Conservation (phyloP, 2,888 invertebrate genomes). For the Bombylius major region DNA sequence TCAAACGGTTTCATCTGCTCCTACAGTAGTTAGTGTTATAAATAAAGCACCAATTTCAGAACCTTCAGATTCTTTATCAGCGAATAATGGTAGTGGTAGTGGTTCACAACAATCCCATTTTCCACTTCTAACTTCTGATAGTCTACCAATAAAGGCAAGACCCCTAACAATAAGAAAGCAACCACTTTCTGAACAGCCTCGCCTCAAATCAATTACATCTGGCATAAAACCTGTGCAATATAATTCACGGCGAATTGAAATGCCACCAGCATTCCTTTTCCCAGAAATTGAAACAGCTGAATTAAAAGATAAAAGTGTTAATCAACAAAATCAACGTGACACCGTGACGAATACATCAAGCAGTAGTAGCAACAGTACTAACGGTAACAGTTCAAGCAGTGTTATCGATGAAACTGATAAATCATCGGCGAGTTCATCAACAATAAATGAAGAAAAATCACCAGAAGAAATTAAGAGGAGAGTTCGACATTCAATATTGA, state of each 20-base stretch:
- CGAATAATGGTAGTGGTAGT: background rate
- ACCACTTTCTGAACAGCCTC: conserved; percentile 67
- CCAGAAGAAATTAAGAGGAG: conserved; percentile 45
- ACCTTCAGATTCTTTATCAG: conserved; percentile 6
- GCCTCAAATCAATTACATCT: conserved; percentile 48
- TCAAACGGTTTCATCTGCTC: conserved; percentile 4
- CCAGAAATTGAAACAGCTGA: conserved; percentile 57
- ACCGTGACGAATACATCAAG: background rate
- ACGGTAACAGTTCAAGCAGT: conserved; percentile 20
- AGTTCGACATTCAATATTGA: conserved; percentile 41
- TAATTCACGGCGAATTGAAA: conserved; percentile 61
- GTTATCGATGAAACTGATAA: conserved; percentile 28
- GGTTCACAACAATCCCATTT: conserved; percentile 3
- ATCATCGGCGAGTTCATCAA: conserved; percentile 16
- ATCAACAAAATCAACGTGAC: background rate
- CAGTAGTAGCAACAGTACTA: conserved; percentile 16
- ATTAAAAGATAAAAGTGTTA: conserved; percentile 35
- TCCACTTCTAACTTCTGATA: conserved; percentile 33
- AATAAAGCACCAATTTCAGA: conserved; percentile 19
- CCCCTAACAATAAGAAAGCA: conserved; percentile 74
- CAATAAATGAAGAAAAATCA: conserved; percentile 23
- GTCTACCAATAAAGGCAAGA: conserved; percentile 60
- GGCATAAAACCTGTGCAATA: conserved; percentile 49
- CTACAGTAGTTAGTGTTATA: conserved; percentile 20
- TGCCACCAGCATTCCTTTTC: conserved; percentile 71